Base-by-base conservation (phyloP, 2,888 invertebrate species). In the Glyphotaelius pellucidus region DNA sequence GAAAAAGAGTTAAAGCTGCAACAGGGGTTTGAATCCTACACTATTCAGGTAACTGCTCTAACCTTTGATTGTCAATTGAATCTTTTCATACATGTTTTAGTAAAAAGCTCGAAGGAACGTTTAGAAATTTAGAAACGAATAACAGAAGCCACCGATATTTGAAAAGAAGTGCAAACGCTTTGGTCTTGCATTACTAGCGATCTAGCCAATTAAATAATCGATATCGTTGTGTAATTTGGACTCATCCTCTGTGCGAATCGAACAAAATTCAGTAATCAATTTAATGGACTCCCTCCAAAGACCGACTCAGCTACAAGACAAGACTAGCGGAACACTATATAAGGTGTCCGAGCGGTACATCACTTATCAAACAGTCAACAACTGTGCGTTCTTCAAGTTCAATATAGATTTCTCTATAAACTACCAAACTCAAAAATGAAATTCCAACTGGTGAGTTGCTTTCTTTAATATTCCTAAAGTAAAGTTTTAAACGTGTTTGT, bases 361-460 rank as follows among this genome's bases (percentile, higher is more conserved):
- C 25, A 52, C 2, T 47, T 52, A 42, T 80, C 38, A 47, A 90
- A 47, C 83, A 84, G 80, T 90, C 84, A 90, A 83, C 90, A 81
- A 47, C 89, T 47, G 90, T 42, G 42, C 83, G 52, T 87, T n/a
- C 87, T 52, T 67, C 38, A 52, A 52, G 79, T 19, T 86, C 32
- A 79, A n/a, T 80, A 32, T 35, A n/a, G 30, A 32, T 19, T 87
- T 42, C 35, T 35, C 31, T 81, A 81, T 42, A 83, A 90, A 89
- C 80, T 80, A 42, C 81, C 30, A 91, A 30, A 32, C 32, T 38
- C 47, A 47, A 92, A 90, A 92, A 92, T 92, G 92, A 92, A 92
- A 88, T 90, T 90, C 90, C 90, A 90, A 92, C 42, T 92, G 90
- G 92, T 92, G 92, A 92, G 92, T 92, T 7, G 32, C 31, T 31